Conservation (phyloP, 2,113 vertebrate species). For the Hippocampus comes region DNA sequence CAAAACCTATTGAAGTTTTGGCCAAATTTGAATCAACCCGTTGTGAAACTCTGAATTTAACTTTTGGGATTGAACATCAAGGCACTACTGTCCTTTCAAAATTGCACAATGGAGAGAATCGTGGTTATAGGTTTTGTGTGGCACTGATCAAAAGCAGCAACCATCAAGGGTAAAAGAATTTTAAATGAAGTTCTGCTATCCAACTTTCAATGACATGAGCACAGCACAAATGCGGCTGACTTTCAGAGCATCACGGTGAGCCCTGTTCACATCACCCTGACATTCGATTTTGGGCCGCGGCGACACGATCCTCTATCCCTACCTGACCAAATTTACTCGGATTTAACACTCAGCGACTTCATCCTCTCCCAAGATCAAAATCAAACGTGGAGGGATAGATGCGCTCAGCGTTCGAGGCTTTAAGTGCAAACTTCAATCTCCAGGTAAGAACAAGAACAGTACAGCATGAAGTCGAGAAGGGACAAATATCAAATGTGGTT, state of each 20-base stretch:
- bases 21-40: too few relatives aligned
- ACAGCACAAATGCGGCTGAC: neutral
- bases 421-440: neutral
- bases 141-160: neutral
- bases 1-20: too few relatives aligned
- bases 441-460: neutral
- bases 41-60: too few relatives aligned
- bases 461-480: neutral
- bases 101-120: neutral
- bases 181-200: neutral
- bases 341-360: neutral
- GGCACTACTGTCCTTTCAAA: neutral
- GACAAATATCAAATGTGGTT: neutral
- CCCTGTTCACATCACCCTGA: neutral
- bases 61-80: neutral
- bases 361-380: constrained; percentile 1
- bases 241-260: too few relatives aligned
- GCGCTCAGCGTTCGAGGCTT: neutral
- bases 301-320: neutral
- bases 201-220: neutral
- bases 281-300: neutral
- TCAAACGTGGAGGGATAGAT: neutral
- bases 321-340: neutral
- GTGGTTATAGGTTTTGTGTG: neutral
- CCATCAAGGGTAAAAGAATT: neutral